Base-by-base conservation (phyloP, 2,113 vertebrate genomes). In the Stegastes partitus region DNA sequence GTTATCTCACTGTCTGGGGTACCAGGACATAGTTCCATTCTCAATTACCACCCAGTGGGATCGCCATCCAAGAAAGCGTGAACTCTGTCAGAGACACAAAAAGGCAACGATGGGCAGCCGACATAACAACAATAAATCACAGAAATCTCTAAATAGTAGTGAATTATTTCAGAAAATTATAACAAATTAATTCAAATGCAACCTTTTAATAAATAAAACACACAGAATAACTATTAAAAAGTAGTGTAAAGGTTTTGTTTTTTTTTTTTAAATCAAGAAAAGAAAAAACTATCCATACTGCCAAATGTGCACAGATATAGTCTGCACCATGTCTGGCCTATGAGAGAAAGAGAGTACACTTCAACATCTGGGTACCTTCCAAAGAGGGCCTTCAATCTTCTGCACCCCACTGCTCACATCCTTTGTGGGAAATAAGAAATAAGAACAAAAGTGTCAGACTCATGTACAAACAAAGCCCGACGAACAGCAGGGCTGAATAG, bases 1-100 rank as follows among this genome's bases (percentile, higher is more conserved):
- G 31, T 28, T 44, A 50, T 55, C 97, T 97, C 87, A 99, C 97
- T 96, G 95, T 84, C 93, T 97, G 57, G 90, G 93, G 84, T 96
- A 98, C 97, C 97, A 99, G 18, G 96, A 98, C 73, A 99, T 89
- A 6, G 95, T 96, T 86, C 97, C 97, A 23, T 96, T 94, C 64
- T 97, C 96, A 75, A 99, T 85, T 18, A 98, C 96, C 69, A 98
- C 93, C 97, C 97, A 98, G 74, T 93, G 95, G 42, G 95, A 92
- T 45, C 92, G 95, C 97, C 97, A 98, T 31, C 96, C 96, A 87
- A 98, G 95, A 88, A 98, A 96, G 11, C 95, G 90, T 64, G 96
- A 97, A 68, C 90, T 97, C 97, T 98, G 71, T 61, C 49, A 58
- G 37, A 66, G 62, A 87, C 70, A n/a, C 12, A 59, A 54, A 5